phyloP scores from a whole-genome alignment of 2,888 invertebrate species.

The Erpobdella octoculata region DNA sequence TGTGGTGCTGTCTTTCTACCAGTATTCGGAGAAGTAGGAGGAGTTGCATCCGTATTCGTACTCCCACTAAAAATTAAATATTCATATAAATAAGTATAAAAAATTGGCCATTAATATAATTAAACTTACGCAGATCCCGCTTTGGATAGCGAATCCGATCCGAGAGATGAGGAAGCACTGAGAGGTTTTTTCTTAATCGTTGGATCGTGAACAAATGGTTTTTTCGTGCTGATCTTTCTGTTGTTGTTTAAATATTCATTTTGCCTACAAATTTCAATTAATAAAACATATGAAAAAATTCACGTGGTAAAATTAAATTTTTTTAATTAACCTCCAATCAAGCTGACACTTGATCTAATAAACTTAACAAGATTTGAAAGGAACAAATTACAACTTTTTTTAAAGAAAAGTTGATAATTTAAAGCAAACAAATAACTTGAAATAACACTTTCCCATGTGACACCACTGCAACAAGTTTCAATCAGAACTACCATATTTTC shows the following conservation, averaged over 20 bases:
- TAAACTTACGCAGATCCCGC: constrained; percentile 1
- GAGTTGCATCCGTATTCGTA: constrained; percentile 50
- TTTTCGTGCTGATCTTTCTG: background rate
- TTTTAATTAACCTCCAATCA: no score
- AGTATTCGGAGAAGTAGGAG: constrained; percentile 59
- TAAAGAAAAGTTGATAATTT: no score
- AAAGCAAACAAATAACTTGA: no score
- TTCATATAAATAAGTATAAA: background rate
- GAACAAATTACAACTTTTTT: no score
- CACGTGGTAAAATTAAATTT: no score
- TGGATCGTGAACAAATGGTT: background rate
- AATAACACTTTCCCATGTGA: no score
- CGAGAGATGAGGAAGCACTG: constrained; percentile 3
- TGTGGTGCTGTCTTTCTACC: constrained; percentile 48
- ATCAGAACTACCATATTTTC: no score
- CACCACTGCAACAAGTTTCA: no score
- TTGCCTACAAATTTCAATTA: no score
- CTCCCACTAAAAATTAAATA: constrained; percentile 20
- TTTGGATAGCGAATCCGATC: background rate
- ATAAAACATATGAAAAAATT: no score
- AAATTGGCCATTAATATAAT: background rate
- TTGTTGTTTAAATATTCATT: background rate
- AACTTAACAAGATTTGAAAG: no score
- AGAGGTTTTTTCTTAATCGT: background rate
- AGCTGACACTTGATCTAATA: no score